These are phyloP conservation scores for Himalopsyche kuldschensis DNA, from an alignment of 2,888 invertebrate species.

Conservation along the genomic window DNA sequence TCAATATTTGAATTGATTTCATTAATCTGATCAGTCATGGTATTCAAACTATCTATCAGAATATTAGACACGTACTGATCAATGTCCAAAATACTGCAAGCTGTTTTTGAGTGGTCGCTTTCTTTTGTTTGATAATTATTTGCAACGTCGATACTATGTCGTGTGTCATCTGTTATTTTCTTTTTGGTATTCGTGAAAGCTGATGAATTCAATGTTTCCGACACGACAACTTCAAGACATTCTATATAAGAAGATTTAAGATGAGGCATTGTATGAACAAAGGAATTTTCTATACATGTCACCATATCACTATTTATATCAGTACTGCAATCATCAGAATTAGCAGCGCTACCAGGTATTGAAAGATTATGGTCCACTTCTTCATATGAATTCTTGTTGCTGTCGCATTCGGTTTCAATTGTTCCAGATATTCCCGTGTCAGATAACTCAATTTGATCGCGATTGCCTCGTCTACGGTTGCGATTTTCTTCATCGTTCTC, in stretches of 20 bases:
- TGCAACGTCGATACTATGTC: not conserved
- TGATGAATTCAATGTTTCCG: conserved; percentile 48
- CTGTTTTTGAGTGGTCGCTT: not conserved
- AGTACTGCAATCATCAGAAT: conserved; percentile 33
- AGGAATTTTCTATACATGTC: conserved; percentile 32
- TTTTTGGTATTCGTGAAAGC: conserved; percentile 37
- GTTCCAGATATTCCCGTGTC: conserved; percentile 37
- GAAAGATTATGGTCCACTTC: conserved; percentile 22
- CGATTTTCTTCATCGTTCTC: not conserved
- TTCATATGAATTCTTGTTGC: conserved; percentile 24
- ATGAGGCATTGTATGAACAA: not conserved
- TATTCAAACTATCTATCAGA: conserved; percentile 57
- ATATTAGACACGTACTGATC: conserved; percentile 59
- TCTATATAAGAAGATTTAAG: conserved; percentile 42
- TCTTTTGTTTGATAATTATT: not conserved
- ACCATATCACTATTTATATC: conserved; percentile 25
- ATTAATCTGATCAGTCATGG: conserved; percentile 55
- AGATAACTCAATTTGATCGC: conserved; percentile 18
- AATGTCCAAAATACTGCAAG: conserved; percentile 45
- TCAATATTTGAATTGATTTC: conserved; percentile 52
- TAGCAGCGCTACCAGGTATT: conserved; percentile 22
- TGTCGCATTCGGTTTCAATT: conserved; percentile 25
- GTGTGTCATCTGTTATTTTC: not conserved
- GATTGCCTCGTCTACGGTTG: conserved; percentile 10
- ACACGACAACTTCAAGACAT: conserved; percentile 54